Conservation (phyloP, 2,113 vertebrate species). For the Elephas maximus region DNA sequence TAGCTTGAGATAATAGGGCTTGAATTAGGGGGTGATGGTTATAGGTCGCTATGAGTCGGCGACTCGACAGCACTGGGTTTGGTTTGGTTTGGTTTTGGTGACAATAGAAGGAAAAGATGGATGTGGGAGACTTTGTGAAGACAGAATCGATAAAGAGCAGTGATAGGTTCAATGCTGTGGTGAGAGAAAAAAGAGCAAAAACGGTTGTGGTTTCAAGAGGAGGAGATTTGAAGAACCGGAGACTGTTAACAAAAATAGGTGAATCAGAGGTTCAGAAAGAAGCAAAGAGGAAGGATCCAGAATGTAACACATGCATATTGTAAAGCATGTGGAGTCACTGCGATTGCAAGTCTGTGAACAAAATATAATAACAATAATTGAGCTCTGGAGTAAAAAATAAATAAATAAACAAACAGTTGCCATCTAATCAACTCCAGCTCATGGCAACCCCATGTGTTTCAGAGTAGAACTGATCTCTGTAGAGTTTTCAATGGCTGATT, state of each 20-base stretch:
- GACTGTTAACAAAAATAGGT: not conserved
- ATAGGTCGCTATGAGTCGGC: no score
- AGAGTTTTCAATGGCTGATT: no score
- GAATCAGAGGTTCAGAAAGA: not conserved
- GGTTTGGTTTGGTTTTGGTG: not conserved
- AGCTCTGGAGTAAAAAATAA: not conserved
- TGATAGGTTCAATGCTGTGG: not conserved
- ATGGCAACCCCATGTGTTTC: no score
- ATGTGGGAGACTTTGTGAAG: not conserved
- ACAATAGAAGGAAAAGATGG: not conserved
- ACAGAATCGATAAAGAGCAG: not conserved
- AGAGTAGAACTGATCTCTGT: no score
- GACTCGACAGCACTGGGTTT: no score
- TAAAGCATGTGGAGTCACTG: not conserved
- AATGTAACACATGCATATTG: not conserved
- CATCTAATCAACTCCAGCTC: no score
- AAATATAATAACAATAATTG: not conserved
- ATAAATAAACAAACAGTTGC: no score
- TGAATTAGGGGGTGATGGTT: not conserved
- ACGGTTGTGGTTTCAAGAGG: constrained; percentile 3
- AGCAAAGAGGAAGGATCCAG: not conserved
- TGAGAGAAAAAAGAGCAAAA: not conserved
- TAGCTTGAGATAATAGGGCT: not conserved
- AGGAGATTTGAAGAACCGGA: constrained; percentile 10
- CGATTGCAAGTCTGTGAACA: not conserved